Evolutionary conservation across 2,888 invertebrate genomes (phyloP).

Genomic region (Mythimna ferrago): DNA sequence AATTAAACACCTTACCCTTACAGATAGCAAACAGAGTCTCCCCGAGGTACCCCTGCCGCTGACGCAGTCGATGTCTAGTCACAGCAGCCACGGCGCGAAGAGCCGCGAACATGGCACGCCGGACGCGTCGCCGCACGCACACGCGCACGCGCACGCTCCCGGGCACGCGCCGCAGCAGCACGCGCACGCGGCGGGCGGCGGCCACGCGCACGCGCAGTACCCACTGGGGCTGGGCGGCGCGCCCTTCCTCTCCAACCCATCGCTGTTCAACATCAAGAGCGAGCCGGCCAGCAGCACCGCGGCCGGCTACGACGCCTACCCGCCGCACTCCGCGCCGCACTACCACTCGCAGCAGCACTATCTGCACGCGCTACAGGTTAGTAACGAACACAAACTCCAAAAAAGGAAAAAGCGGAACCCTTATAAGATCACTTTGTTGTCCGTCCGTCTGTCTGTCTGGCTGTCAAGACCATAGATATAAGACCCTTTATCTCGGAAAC

Average conservation of each 20-base stretch:
- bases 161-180: slow-evolving; percentile 70
- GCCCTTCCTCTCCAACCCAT: slow-evolving; percentile 80
- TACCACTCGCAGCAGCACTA: slow-evolving; percentile 90
- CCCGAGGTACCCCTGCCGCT: slow-evolving; percentile 86
- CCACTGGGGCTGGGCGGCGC: slow-evolving; percentile 70
- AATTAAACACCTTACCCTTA: slow-evolving; percentile 9
- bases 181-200: slow-evolving; percentile 69
- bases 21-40: slow-evolving; percentile 85
- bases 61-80: slow-evolving; percentile 74
- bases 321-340: slow-evolving; percentile 75
- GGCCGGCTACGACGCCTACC: slow-evolving; percentile 77
- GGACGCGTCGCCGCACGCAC: slow-evolving; percentile 74
- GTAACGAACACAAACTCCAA: neutral
- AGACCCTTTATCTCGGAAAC: too few relatives aligned
- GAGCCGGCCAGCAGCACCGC: slow-evolving; percentile 77
- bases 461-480: too few relatives aligned
- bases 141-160: slow-evolving; percentile 57
- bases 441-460: too few relatives aligned
- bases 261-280: slow-evolving; percentile 88
- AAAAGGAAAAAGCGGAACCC: too few relatives aligned
- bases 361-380: slow-evolving; percentile 89
- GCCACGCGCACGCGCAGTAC: slow-evolving; percentile 85
- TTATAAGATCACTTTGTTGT: too few relatives aligned
- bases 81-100: slow-evolving; percentile 62
- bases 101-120: slow-evolving; percentile 85